Evolutionary conservation across 2,888 invertebrate genomes (phyloP), one percentile per base, ranked within the genome.

Genomic region (Clitarchus hookeri): DNA sequence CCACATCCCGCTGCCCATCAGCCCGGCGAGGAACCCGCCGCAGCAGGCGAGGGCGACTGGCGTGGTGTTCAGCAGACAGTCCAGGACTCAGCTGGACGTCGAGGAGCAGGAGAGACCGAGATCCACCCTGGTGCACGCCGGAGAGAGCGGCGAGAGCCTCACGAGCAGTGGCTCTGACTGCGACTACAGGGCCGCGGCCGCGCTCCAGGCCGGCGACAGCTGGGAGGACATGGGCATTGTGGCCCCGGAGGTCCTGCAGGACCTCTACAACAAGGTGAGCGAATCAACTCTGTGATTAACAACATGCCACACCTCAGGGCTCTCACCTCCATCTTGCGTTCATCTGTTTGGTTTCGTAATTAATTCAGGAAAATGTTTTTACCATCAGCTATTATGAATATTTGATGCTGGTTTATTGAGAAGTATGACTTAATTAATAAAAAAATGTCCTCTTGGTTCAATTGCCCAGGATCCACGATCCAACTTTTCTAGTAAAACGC

Each of bases 151-250:
- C 0, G 90, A 89, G 25, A 89, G 89, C 13, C 86, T 89, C 48
- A 89, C 89, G 19, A 89, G 89, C 85, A 89, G 89, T 19, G 90
- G 89, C 78, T 88, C 87, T 36, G 87, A 85, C 83, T 65, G n/a
- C 13, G 83, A 82, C 44, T 44, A 44, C 36, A 26, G 36, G 12
- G 36, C 25, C 3, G 26, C 25, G 25, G 77, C 12, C 0, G 27
- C 36, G 0, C 36, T 65, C 12, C 19, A 36, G n/a, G 6, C n/a
- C 25, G 84, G 84, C 0, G 84, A 44, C n/a, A 89, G 91, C 65
- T 95, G 95, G 95, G 95, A 95, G 89, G 94, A 94, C 65, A 90
- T 94, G 78, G 93, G 93, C 12, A 91, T 95, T 48, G 93, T 96
- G 23, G 94, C 94, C 84, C 92, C 92, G 87, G 93, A 94, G 87